Base-by-base conservation (phyloP, 1,140 invertebrate genomes). In the Augochlora pura region DNA sequence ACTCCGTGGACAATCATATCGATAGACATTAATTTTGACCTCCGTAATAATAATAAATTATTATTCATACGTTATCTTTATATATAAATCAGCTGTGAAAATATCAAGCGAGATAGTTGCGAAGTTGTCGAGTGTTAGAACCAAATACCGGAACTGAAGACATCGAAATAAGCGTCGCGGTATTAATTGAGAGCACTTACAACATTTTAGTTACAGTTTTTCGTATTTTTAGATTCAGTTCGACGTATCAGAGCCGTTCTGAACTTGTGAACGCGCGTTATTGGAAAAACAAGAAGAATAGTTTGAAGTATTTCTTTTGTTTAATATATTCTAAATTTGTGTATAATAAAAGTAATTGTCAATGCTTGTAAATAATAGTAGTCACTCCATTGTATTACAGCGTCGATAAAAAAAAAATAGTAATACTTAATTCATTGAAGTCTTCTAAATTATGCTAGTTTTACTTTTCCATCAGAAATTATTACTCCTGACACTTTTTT, bases 401-500 rank as follows among this genome's bases (percentile, higher is more conserved):
- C 39, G n/a, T 62, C 16, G 16, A 23, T 21, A 9, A 46, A 69
- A 14, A 49, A 69, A 79, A 18, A 23, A 23, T 38, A 52, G 69
- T 46, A 52, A 1, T 12, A 46, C 14, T 46, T 10, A 14, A 46
- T 46, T 12, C 9, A 72, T 52, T 27, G 18, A 14, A 12, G 2
- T 42, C 10, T n/a, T 1, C 27, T 16, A 63, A 70, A 39, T 39
- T 79, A 84, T 25, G 42, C 46, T 76, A 86, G 39, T 75, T 69
- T 87, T 8, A 92, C 89, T 89, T 81, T 91, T 49, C 90, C 86
- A 59, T 91, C 85, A 16, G 39, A 72, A 46, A 92, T 66, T 60
- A 23, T 54, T 64, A 92, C 75, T 74, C 82, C 72, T 23, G 85
- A 73, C 23, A 92, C 80, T 88, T 93, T 92, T n/a, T 86, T 84